These are phyloP conservation scores for Eulithis prunata DNA, from an alignment of 2,888 invertebrate species.

Conservation along the genomic window DNA sequence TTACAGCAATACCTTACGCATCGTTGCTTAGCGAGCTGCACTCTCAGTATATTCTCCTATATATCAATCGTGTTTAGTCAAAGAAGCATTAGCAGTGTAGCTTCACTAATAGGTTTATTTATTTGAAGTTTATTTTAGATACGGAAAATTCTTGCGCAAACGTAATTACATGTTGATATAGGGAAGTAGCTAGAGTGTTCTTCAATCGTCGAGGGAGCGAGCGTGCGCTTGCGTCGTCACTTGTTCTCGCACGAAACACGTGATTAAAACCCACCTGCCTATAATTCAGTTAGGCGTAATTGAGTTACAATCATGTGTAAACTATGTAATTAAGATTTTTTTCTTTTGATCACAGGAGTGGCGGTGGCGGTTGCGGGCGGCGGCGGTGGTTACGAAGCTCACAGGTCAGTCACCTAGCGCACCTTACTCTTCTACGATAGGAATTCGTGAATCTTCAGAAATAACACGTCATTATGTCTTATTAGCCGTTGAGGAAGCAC, in stretches of 20 bases:
- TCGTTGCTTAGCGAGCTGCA: slow-evolving; percentile 54
- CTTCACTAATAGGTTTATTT: slow-evolving; percentile 49
- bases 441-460: slow-evolving; percentile 81
- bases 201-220: slow-evolving; percentile 49
- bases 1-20: slow-evolving; percentile 53
- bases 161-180: slow-evolving; percentile 61
- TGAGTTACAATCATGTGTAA: slow-evolving; percentile 64
- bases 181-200: slow-evolving; percentile 50
- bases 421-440: slow-evolving; percentile 70
- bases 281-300: slow-evolving; percentile 68
- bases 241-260: slow-evolving; percentile 46
- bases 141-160: slow-evolving; percentile 54
- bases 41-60: slow-evolving; percentile 49
- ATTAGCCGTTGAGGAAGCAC: slow-evolving; percentile 79
- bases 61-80: slow-evolving; percentile 53
- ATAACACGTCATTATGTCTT: slow-evolving; percentile 80
- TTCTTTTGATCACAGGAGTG: slow-evolving; percentile 72
- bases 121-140: slow-evolving; percentile 49
- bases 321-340: slow-evolving; percentile 68
- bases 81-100: slow-evolving; percentile 43
- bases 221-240: slow-evolving; percentile 48
- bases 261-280: slow-evolving; percentile 63
- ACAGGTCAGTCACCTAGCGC: slow-evolving; percentile 77
- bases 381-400: slow-evolving; percentile 60
- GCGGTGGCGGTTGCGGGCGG: slow-evolving; percentile 65